These are phyloP conservation scores for Karalla daura DNA, from an alignment of 2,797 vertebrate species.

Conservation along the genomic window DNA sequence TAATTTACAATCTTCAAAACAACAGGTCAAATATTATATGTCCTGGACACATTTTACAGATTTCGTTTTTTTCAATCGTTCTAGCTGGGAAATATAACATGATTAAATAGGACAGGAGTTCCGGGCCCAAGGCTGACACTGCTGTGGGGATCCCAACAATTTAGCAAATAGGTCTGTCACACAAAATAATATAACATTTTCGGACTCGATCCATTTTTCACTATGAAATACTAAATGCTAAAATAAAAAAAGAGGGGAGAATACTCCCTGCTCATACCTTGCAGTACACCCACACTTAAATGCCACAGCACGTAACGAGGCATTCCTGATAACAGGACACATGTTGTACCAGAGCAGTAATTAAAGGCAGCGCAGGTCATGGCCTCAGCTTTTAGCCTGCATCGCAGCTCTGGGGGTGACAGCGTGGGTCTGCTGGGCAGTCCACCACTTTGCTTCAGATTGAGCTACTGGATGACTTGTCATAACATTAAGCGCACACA, in stretches of 20 bases:
- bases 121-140: background rate
- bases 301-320: background rate
- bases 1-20: background rate
- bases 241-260: background rate
- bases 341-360: background rate
- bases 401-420: background rate
- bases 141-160: background rate
- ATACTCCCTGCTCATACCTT: no score
- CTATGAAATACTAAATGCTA: background rate
- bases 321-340: background rate
- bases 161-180: background rate
- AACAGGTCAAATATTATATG: background rate
- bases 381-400: background rate
- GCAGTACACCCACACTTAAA: background rate
- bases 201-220: background rate
- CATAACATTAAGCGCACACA: background rate
- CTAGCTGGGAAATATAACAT: background rate
- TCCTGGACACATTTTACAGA: background rate
- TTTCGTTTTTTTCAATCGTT: background rate
- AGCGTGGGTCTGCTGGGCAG: background rate
- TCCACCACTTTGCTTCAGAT: background rate
- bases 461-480: background rate
- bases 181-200: background rate
- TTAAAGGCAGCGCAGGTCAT: background rate
- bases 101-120: background rate